Percentiles rank a stretch among this genome's conserved stretches.
Evolutionary conservation across 2,113 vertebrate species (phyloP).

Genomic region (Centropus bengalensis): DNA sequence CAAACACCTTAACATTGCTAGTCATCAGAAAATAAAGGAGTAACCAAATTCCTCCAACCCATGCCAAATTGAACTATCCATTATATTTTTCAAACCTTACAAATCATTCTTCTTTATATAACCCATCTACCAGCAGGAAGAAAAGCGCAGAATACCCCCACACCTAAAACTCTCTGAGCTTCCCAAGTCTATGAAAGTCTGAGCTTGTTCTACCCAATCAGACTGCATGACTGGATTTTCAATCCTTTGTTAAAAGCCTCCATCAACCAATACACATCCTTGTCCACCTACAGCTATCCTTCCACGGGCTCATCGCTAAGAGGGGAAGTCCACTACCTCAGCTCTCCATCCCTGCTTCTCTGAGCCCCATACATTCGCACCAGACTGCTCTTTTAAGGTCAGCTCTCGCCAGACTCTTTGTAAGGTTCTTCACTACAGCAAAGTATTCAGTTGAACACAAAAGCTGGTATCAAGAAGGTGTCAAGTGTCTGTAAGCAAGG

Average conservation of each 20-base stretch:
- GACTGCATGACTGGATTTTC: neutral
- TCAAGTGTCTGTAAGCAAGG: neutral
- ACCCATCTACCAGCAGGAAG: neutral
- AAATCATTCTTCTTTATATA: neutral
- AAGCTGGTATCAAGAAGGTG: neutral
- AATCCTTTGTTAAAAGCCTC: neutral
- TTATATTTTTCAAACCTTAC: neutral
- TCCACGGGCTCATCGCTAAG: neutral
- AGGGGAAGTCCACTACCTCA: neutral
- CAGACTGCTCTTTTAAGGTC: neutral
- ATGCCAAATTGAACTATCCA: neutral
- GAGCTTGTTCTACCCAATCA: neutral
- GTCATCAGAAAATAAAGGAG: neutral
- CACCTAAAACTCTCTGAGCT: neutral
- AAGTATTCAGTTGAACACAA: neutral
- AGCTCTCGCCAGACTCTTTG: neutral
- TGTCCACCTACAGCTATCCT: neutral
- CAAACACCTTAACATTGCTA: neutral
- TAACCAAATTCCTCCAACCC: neutral
- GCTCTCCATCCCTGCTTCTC: neutral
- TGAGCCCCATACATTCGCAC: neutral
- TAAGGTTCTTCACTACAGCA: neutral
- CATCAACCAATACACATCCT: neutral
- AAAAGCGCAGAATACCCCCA: neutral
- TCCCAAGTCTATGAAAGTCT: neutral